Percentiles rank a stretch among this genome's conserved stretches.
Evolutionary conservation across 64 coral and sea anemone species (phyloP).

Genomic region (Porites australiensis): DNA sequence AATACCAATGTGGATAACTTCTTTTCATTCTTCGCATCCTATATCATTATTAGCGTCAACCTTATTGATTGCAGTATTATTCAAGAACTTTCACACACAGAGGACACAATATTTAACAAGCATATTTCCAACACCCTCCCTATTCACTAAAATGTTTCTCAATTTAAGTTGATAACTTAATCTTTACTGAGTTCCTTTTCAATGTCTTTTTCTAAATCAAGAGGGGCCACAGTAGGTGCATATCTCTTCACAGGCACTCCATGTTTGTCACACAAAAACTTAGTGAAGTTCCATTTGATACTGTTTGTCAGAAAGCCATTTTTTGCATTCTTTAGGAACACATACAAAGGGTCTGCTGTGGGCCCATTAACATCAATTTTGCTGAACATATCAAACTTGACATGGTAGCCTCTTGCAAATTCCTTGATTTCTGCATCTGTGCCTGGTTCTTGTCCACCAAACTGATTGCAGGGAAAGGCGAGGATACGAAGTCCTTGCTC

Average conservation of each 20-base stretch:
- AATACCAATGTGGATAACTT: no score
- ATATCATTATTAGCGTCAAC: no score
- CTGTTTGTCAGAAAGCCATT: constrained; percentile 80
- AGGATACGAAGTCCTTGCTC: constrained; percentile 99
- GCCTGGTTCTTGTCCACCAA: constrained; percentile 85
- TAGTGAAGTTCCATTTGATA: constrained; percentile 99
- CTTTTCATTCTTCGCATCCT: no score
- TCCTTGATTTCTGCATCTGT: constrained; percentile 85
- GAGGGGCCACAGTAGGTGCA: constrained; percentile 80
- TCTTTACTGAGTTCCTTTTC: constrained; percentile 76
- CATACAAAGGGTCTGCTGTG: constrained; percentile 81
- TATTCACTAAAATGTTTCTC: background rate
- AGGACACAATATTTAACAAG: background rate
- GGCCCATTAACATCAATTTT: constrained; percentile 97
- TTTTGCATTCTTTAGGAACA: constrained; percentile 91
- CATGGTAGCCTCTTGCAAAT: constrained; percentile 80
- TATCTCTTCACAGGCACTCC: constrained; percentile 95
- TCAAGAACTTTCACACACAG: no score
- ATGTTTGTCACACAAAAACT: constrained; percentile 93
- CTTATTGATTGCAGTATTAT: no score
- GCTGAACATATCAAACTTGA: constrained; percentile 93
- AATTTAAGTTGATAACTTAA: background rate
- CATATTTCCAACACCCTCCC: background rate
- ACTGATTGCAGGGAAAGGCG: constrained; percentile 96
- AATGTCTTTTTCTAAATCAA: constrained; percentile 88